Conservation (phyloP, 2,888 invertebrate species). For the Leptinotarsa rubiginosa region DNA sequence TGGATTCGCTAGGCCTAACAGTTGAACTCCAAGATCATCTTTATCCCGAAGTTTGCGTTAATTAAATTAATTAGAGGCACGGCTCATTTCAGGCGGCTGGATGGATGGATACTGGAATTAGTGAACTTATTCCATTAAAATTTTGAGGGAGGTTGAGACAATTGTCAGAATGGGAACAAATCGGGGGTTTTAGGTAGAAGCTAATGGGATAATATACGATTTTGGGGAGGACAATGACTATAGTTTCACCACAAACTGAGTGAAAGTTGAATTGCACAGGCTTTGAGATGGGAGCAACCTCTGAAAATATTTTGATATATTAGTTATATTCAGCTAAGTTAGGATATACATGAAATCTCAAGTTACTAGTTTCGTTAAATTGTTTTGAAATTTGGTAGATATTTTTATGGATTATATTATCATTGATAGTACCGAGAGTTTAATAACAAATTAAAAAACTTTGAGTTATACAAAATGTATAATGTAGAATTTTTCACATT, state of each 20-base stretch:
- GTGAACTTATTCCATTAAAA: constrained; percentile 9
- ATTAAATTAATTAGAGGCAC: constrained; percentile 9
- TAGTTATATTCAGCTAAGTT: neutral
- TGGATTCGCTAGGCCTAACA: constrained; percentile 3
- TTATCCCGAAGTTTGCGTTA: constrained; percentile 3
- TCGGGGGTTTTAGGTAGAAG: neutral
- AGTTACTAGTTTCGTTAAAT: too few relatives aligned
- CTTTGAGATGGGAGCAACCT: neutral
- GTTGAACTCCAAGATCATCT: neutral
- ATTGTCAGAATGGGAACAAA: neutral
- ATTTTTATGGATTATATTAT: too few relatives aligned
- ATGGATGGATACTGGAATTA: neutral
- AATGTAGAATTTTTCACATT: too few relatives aligned
- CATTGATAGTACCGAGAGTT: too few relatives aligned
- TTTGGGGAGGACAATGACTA: neutral
- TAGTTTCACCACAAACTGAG: neutral
- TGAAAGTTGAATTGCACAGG: neutral
- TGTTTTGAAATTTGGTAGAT: too few relatives aligned
- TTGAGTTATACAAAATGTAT: too few relatives aligned
- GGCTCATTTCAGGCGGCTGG: neutral
- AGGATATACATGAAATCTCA: too few relatives aligned
- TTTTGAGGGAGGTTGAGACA: neutral
- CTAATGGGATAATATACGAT: neutral
- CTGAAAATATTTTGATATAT: neutral
- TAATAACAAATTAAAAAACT: too few relatives aligned